These are phyloP conservation scores for Anguilla rostrata DNA, from an alignment of 2,113 vertebrate species.

Conservation along the genomic window DNA sequence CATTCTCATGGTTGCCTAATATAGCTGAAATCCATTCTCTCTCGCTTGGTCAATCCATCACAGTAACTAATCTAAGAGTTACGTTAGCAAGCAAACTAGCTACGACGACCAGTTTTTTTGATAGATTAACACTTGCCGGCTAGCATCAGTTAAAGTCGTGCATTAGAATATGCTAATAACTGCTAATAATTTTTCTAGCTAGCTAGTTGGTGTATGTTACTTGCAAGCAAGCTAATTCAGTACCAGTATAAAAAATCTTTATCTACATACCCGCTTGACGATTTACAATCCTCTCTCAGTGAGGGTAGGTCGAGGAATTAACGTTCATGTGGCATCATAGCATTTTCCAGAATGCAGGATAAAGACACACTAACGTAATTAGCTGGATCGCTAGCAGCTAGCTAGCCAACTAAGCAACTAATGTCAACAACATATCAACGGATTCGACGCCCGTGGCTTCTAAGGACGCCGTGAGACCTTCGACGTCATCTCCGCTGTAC, in stretches of 20 bases:
- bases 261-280: neutral
- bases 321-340: neutral
- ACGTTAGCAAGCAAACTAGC: too few species aligned
- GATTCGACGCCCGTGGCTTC: conserved; percentile 2
- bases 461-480: conserved; percentile 8
- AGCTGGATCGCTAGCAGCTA: neutral
- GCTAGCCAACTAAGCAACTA: neutral
- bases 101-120: too few species aligned
- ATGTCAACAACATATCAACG: conserved; percentile 13
- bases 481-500: neutral
- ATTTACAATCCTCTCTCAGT: neutral
- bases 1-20: too few species aligned
- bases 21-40: too few species aligned
- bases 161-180: too few species aligned
- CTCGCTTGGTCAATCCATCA: too few species aligned
- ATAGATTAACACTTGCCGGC: too few species aligned
- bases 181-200: neutral
- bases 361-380: neutral
- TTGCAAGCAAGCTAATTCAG: neutral
- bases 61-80: too few species aligned
- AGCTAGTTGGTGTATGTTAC: neutral
- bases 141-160: too few species aligned
- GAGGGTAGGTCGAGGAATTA: neutral
- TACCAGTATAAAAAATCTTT: neutral
- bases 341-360: neutral